These are phyloP conservation scores for Otis tarda DNA, from an alignment of 2,113 vertebrate genomes.

Conservation along the genomic window DNA sequence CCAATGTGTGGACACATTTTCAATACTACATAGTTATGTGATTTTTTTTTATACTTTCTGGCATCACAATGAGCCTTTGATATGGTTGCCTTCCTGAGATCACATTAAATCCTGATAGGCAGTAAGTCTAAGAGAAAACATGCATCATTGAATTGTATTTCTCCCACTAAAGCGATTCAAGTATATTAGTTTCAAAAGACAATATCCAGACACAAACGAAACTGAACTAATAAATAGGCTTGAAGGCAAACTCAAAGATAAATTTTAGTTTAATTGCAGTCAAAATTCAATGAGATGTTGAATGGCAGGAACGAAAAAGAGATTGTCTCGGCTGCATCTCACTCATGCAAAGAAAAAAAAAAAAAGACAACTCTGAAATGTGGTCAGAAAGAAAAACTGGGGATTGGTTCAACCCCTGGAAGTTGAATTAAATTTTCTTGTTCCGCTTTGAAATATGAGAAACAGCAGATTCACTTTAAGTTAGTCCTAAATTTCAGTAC, in stretches of 20 bases:
- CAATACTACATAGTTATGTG: background rate
- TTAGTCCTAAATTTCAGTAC: background rate
- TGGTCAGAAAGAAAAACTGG: background rate
- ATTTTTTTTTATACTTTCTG: background rate
- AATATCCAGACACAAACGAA: background rate
- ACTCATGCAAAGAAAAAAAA: background rate
- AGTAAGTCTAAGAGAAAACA: background rate
- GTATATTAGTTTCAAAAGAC: background rate
- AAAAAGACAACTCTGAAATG: background rate
- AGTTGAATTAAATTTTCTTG: background rate
- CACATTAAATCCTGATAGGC: background rate
- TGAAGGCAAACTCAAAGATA: background rate
- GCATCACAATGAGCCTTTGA: background rate
- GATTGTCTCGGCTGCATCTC: background rate
- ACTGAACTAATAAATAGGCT: background rate
- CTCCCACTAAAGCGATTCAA: background rate
- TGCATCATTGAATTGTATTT: background rate
- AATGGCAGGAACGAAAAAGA: background rate
- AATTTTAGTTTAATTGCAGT: background rate
- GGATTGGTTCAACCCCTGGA: background rate
- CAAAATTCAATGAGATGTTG: background rate
- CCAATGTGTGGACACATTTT: accelerated
- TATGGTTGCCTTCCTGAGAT: background rate
- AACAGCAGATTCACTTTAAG: background rate
- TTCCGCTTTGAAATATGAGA: background rate